Evolutionary conservation across 2,797 vertebrate genomes (phyloP), one percentile per base, ranked within the genome.

Genomic region (Cryptoblepharus egeriae): DNA sequence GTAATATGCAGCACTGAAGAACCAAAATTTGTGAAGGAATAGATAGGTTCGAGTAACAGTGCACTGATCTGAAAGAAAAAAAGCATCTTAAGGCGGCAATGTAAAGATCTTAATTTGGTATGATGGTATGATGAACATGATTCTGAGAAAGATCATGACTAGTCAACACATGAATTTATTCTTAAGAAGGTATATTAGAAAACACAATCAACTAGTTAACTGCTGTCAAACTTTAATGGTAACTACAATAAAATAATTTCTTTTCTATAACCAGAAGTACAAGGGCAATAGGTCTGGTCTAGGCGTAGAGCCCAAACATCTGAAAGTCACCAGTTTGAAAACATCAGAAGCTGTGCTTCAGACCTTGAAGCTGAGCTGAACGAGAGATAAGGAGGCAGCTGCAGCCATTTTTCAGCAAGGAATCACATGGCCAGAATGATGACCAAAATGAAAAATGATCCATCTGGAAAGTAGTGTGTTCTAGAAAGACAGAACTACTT

Each of bases 1-100:
- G 94, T 99, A 99, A 94, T 99, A 99, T 28, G 97, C 97, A n/a
- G 98, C 97, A 89, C 97, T 98, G 92, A 99, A 99, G 96, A 99
- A 99, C 99, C 99, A 99, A 92, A 99, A 99, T 92, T 99, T 99
- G 94, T 99, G 98, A 81, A 99, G 98, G 88, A 99, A 99, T 4
- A 99, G 96, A 84, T 99, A 99, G 0, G 98, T 97, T 86, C 98
- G 96, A 15, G 99, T 99, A 88, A 99, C 96, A 5, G 95, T 98
- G 92, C 99, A 99, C 79, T 99, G 96, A 89, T 99, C 99, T 99
- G 93, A n/a, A 94, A 91, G 57, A 83, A 95, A 32, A 24, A 91
- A 87, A 84, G 74, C 16, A 20, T 18, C 5, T 32, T 10, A 68
- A n/a, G 42, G 10, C 9, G 37, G 42, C 12, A 72, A 64, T 20